These are phyloP conservation scores for Cyrtodaria siliqua DNA, from an alignment of 2,888 invertebrate genomes.

Conservation along the genomic window DNA sequence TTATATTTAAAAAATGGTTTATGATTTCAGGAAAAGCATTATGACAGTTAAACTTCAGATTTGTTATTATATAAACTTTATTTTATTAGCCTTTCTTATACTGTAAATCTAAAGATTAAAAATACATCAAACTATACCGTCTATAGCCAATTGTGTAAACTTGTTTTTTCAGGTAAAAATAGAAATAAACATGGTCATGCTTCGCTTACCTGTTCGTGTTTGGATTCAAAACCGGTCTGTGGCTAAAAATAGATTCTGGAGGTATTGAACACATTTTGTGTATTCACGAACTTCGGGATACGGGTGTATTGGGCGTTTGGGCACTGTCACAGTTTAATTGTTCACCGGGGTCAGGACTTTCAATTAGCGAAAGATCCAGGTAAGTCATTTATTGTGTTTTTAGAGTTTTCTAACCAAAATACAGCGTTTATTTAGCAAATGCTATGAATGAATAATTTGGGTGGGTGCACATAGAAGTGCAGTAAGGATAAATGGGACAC, in stretches of 20 bases:
- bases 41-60: background rate
- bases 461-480: no score
- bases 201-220: background rate
- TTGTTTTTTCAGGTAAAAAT: background rate
- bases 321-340: no score
- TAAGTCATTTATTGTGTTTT: no score
- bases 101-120: background rate
- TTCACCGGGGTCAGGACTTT: no score
- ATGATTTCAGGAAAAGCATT: conserved; percentile 1
- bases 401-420: no score
- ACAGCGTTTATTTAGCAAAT: no score
- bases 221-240: conserved; percentile 19
- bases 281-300: conserved; percentile 7
- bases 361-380: no score
- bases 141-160: background rate
- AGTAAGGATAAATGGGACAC: no score
- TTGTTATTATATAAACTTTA: no score
- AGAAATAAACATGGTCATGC: background rate
- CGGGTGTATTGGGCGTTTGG: conserved; percentile 6
- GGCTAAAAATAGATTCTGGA: conserved; percentile 45
- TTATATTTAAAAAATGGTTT: background rate
- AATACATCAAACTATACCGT: background rate
- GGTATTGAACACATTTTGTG: background rate
- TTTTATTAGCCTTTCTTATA: no score
- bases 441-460: no score